Evolutionary conservation across 2,797 vertebrate genomes (phyloP).

Genomic region (Acridotheres tristis): DNA sequence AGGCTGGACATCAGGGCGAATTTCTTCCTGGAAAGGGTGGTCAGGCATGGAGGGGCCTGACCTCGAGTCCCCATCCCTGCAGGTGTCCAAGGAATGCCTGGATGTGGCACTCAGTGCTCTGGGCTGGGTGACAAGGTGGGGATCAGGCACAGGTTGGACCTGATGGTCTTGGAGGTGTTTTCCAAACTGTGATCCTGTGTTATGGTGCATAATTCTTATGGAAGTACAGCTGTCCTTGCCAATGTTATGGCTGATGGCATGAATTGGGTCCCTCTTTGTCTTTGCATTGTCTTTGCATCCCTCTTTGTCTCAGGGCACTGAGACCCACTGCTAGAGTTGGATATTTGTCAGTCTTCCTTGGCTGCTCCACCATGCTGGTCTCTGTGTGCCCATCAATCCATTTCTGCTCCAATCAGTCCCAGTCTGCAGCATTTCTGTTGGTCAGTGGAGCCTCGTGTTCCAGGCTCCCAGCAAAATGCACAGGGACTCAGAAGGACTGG

Average conservation of each 20-base stretch:
- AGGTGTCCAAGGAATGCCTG: neutral
- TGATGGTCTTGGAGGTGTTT: accelerated
- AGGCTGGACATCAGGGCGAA: neutral
- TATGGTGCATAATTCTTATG: neutral
- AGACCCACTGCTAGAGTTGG: neutral
- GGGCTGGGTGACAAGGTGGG: neutral
- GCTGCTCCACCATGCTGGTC: neutral
- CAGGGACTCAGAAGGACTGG: neutral
- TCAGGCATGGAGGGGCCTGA: accelerated
- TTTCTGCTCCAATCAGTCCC: neutral
- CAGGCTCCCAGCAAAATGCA: neutral
- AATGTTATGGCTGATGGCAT: too few species aligned
- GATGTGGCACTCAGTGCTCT: accelerated
- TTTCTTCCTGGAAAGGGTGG: neutral
- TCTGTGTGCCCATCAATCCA: neutral
- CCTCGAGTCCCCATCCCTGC: neutral
- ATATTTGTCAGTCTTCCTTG: neutral
- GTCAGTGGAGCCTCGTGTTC: neutral
- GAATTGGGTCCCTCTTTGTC: neutral
- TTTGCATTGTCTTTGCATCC: too few species aligned
- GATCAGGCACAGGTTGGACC: accelerated
- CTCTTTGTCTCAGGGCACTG: neutral
- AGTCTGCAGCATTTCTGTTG: neutral
- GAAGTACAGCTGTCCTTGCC: neutral
- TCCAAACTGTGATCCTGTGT: neutral